Conservation (phyloP, 1,140 invertebrate species). For the Hypsibius dujardini region DNA sequence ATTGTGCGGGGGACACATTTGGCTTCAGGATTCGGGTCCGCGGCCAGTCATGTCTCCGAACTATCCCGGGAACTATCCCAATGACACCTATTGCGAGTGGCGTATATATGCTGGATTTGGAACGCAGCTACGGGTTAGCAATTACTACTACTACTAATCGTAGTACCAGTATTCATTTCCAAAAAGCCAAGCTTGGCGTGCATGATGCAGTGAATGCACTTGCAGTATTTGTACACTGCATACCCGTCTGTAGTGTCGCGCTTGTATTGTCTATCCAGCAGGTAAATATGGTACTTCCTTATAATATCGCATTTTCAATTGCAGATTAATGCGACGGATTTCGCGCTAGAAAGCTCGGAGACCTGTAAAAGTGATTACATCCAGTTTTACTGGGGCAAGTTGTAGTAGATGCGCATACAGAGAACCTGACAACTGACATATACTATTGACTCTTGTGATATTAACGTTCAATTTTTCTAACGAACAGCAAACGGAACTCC, state of each 20-base stretch:
- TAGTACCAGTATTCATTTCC: not conserved
- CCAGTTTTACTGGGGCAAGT: conserved; percentile 14
- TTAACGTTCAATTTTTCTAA: too few relatives aligned
- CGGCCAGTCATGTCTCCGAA: not conserved
- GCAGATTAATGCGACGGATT: conserved; percentile 15
- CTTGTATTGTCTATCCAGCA: too few relatives aligned
- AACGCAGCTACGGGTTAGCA: not conserved
- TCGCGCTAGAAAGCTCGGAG: not conserved
- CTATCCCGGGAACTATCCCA: conserved; percentile 2
- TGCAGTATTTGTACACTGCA: too few relatives aligned
- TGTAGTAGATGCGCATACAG: not conserved
- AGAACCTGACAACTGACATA: not conserved
- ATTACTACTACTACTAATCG: not conserved
- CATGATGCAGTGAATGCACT: too few relatives aligned
- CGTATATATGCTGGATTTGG: not conserved
- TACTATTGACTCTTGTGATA: not conserved
- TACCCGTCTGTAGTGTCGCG: too few relatives aligned
- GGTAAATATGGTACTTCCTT: too few relatives aligned
- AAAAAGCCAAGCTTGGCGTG: not conserved
- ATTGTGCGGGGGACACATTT: not conserved
- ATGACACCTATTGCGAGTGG: conserved; percentile 9
- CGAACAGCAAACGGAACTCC: conserved; percentile 1
- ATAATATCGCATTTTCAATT: not conserved
- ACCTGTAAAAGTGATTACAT: conserved; percentile 8
- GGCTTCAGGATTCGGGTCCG: not conserved